A percentile compares a stretch with the other conserved stretches of the same genome.
Conservation (phyloP, 2,797 vertebrate genomes). For the Leuciscus waleckii region DNA sequence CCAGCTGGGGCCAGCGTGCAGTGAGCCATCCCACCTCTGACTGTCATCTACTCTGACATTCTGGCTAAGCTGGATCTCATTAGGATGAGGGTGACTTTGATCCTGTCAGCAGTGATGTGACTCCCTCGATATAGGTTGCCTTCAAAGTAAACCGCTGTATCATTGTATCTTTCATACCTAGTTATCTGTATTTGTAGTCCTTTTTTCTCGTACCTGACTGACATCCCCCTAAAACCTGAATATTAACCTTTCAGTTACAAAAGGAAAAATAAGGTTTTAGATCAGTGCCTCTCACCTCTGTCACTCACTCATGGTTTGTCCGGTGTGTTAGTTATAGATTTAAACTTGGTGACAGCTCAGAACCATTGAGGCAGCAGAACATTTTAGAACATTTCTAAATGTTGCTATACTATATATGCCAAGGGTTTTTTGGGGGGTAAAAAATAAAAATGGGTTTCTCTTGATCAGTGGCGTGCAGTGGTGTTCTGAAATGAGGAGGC, state of each 20-base stretch:
- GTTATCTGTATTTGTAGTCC: slow-evolving; percentile 58
- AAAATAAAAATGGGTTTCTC: slow-evolving; percentile 46
- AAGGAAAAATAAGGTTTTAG: slow-evolving; percentile 3
- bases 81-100: slow-evolving; percentile 81
- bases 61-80: slow-evolving; percentile 83
- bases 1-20: slow-evolving; percentile 64
- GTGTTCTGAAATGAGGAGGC: not conserved
- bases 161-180: slow-evolving; percentile 67
- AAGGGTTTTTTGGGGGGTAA: not conserved
- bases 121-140: slow-evolving; percentile 78
- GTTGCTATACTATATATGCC: slow-evolving; percentile 47
- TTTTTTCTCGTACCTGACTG: not conserved
- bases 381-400: slow-evolving; percentile 18
- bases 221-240: not conserved
- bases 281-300: slow-evolving; percentile 16
- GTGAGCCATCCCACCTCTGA: slow-evolving; percentile 76
- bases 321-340: slow-evolving; percentile 36
- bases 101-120: slow-evolving; percentile 77
- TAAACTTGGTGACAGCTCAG: slow-evolving; percentile 46
- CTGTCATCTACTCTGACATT: slow-evolving; percentile 80
- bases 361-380: slow-evolving; percentile 21
- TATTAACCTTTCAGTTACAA: slow-evolving; percentile 32
- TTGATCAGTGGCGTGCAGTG: slow-evolving; percentile 23
- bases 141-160: slow-evolving; percentile 75
- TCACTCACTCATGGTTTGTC: slow-evolving; percentile 28